Evolutionary conservation across 2,888 invertebrate genomes (phyloP), one percentile per base, ranked within the genome.

Genomic region (Dynastes hyllus): DNA sequence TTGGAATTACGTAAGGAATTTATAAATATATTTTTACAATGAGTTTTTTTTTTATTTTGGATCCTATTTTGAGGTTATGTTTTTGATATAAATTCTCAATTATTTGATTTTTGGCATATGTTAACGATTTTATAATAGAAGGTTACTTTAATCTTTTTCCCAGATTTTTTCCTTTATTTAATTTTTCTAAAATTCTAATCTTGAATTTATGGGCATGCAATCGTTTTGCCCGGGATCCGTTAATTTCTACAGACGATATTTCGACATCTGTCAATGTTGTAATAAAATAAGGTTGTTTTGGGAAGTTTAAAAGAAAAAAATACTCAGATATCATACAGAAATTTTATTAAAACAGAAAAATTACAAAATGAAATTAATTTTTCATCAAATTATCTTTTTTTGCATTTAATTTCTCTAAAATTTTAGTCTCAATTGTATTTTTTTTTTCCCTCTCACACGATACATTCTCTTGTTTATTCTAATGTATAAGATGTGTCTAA

Each of bases 1-100:
- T 94, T 87, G 92, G 92, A 6, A 73, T 76, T 76, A 50, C 32
- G 8, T 78, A 78, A 50, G n/a, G 0, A 37, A 37, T 2, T 37
- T 37, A 5, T 0, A 5, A 5, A 37, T 37, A 37, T 51, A 29
- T 13, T 22, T 63, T 63, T 29, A 22, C 22, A 22, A 4, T 5
- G 32, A 37, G 6, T 5, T 37, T 37, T 37, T 37, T 37, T 37
- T 5, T 37, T 37, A 37, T 1, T 40, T 66, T 66, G n/a, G 40
- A 2, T 2, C 1, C 4, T 37, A 37, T 53, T 22, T n/a, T 53
- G 4, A 53, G n/a, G 2, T 5, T 53, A 53, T 53, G 11, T 53
- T 53, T 53, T 37, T 37, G 5, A 37, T 2, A 37, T 5, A 37
- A 37, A 37, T 37, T 37, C 0, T 37, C 5, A 5, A 37, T 37